Evolutionary conservation across 2,113 vertebrate genomes (phyloP), one percentile per base, ranked within the genome.

Genomic region (Butastur rufipennis): DNA sequence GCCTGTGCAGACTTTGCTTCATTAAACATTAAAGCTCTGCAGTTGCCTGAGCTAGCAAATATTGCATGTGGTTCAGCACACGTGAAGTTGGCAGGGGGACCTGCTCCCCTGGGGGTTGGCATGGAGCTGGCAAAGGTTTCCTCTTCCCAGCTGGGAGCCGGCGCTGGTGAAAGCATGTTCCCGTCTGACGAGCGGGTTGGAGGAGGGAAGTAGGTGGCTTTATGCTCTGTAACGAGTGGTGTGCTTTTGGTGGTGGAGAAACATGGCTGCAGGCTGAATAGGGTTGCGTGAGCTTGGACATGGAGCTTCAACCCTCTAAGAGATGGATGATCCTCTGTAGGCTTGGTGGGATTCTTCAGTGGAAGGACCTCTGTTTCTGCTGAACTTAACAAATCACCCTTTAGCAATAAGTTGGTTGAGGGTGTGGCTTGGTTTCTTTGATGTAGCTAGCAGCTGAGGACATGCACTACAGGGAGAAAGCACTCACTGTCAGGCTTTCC

Each of bases 181-280:
- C 73, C 6, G 2, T 87, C 61, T 79, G 74, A 79, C 9, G 45
- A 65, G 27, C 0, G 0, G 9, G 19, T 65, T 0, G 7, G 65
- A 48, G 77, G 34, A 83, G 31, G 43, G 20, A 50, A 29, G 43
- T 34, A 53, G 73, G 73, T 55, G 77, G 13, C 58, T 90, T 70
- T 52, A 4, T n/a, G 67, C 55, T 53, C 15, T 34, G 67, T 47
- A 36, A 27, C 7, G 27, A 62, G 50, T 23, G 6, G 21, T 18
- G 79, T 67, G 62, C 32, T 83, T 82, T 48, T 47, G 27, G 19
- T 81, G 56, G 55, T 58, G 20, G n/a, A 84, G 73, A 68, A 89
- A 62, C 38, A 59, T 0, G 1, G 32, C 61, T n/a, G 29, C 1
- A 5, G 21, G 9, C 38, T 59, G 48, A 72, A 29, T 11, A 56